Evolutionary conservation across 2,797 vertebrate genomes (phyloP).

Genomic region (Craterocephalus amniculus): DNA sequence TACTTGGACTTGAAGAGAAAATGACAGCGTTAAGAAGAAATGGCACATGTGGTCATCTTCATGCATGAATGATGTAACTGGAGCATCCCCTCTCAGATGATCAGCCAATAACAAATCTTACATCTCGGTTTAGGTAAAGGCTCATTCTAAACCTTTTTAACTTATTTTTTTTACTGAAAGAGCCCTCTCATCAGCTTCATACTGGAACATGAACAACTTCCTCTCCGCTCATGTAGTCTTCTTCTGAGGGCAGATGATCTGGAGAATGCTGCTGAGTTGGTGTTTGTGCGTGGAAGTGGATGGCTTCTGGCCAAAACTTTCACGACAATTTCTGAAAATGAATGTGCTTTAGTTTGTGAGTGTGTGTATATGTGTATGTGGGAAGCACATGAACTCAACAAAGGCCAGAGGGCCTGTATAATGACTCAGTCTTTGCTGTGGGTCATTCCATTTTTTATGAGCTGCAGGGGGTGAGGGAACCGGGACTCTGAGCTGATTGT

Average conservation of each 20-base stretch:
- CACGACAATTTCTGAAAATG: slow-evolving; percentile 49
- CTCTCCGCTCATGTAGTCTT: slow-evolving; percentile 26
- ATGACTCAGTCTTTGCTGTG: slow-evolving; percentile 63
- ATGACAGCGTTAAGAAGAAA: background rate
- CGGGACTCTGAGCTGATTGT: slow-evolving; percentile 30
- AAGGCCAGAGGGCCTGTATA: slow-evolving; percentile 56
- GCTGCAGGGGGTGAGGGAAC: slow-evolving; percentile 17
- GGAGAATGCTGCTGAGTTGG: slow-evolving; percentile 53
- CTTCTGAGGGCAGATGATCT: slow-evolving; percentile 35
- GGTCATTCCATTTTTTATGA: slow-evolving; percentile 62
- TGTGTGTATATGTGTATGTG: slow-evolving; percentile 38
- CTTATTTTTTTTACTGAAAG: slow-evolving; percentile 2
- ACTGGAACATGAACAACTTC: slow-evolving; percentile 20
- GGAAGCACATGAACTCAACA: slow-evolving; percentile 60
- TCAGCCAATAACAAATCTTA: slow-evolving; percentile 31
- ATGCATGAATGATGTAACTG: background rate
- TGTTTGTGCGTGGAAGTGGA: slow-evolving; percentile 44
- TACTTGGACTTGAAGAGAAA: slow-evolving; percentile 10
- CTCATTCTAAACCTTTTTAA: background rate
- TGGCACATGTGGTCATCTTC: background rate
- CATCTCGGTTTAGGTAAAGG: slow-evolving; percentile 6
- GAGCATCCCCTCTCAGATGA: background rate
- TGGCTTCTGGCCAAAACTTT: slow-evolving; percentile 54
- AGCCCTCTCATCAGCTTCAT: slow-evolving; percentile 1
- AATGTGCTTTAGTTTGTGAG: slow-evolving; percentile 16